Evolutionary conservation across 2,888 invertebrate genomes (phyloP), one percentile per base, ranked within the genome.

Genomic region (Callyntrura sp.): DNA sequence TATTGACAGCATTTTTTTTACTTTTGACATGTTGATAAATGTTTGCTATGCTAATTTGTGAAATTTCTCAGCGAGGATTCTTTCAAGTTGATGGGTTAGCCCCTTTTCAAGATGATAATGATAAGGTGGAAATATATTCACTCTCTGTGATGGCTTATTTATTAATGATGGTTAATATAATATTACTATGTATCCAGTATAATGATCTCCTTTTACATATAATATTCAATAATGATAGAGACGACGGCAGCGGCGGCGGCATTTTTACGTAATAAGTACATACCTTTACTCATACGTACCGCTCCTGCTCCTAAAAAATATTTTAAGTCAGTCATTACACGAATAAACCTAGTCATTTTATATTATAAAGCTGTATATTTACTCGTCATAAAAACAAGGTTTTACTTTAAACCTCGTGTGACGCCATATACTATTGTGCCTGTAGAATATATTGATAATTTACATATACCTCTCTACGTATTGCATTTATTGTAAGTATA

Each of bases 21-120:
- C 82, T 65, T 89, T 85, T 89, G 89, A 89, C 89, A 79, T 68
- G 60, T 85, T 85, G 89, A 89, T 89, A 89, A 89, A 89, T 89
- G 89, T 79, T 81, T 84, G 55, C 78, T 25, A 84, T 70, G 85
- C 73, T 89, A 79, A 89, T 85, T 85, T 89, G 89, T 89, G 70
- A 89, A 89, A 78, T 84, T 68, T 85, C 85, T 68, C 81, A 79
- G 89, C 48, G 73, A 79, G 84, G 28, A 17, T 81, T 87, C 87
- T 76, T 79, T 55, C 60, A 62, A 48, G 20, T 81, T 70, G 57
- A 62, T 45, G 62, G 78, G 79, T 57, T 79, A 60, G 60, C 28
- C 20, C 43, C 55, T 55, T 55, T 55, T n/a, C 14, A 70, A 70
- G 73, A 76, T 76, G 12, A 23, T 51, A 51, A 23, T 51, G 73